Conservation (phyloP, 2,113 vertebrate species). For the Corythoichthys haematopterus region DNA sequence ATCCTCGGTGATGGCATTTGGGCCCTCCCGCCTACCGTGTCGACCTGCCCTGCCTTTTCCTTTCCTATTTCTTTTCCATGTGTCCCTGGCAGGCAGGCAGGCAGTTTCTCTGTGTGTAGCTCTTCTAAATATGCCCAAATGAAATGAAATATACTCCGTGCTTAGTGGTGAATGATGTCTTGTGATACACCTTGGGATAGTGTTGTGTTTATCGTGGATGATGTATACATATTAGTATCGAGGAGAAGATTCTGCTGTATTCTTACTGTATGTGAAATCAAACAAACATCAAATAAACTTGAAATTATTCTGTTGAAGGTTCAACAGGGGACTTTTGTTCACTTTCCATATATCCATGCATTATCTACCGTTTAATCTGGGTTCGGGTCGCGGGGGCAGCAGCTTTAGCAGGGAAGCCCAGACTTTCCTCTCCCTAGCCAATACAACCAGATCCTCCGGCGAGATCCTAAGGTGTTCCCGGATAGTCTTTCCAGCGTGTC, state of each 20-base stretch:
- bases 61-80: constrained; percentile 16
- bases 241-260: constrained; percentile 65
- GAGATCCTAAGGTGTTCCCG: too few species aligned
- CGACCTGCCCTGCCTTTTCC: neutral
- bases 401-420: too few species aligned
- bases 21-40: too few species aligned
- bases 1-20: too few species aligned
- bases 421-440: too few species aligned
- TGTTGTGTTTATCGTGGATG: constrained; percentile 76
- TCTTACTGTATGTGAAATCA: constrained; percentile 74
- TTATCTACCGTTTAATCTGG: too few species aligned
- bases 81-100: constrained; percentile 11
- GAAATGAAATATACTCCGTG: constrained; percentile 72
- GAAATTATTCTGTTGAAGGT: constrained; percentile 73
- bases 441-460: too few species aligned
- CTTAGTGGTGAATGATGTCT: constrained; percentile 76
- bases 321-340: constrained; percentile 51
- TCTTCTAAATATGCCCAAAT: constrained; percentile 74
- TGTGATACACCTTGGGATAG: constrained; percentile 74
- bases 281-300: constrained; percentile 75
- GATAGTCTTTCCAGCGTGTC: too few species aligned
- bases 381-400: too few species aligned
- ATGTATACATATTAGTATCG: constrained; percentile 76
- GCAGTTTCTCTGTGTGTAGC: constrained; percentile 58
- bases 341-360: neutral